A percentile compares a stretch with the other conserved stretches of the same genome.
Evolutionary conservation across 2,113 vertebrate genomes (phyloP).

Genomic region (Eulemur rufifrons): DNA sequence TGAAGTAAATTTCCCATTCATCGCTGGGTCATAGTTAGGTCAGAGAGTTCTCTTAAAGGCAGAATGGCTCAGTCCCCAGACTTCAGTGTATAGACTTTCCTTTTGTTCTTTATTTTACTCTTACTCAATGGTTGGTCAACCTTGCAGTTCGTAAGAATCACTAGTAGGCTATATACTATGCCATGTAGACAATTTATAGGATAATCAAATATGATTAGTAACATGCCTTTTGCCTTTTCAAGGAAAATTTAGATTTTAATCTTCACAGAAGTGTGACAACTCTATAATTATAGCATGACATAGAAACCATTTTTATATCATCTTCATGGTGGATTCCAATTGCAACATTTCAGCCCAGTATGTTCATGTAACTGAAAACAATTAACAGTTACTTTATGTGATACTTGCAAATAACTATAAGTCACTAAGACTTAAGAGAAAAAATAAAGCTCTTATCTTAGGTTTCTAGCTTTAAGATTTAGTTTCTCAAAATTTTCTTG

Average conservation of each 20-base stretch:
- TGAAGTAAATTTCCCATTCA: background rate
- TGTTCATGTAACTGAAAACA: background rate
- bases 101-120: background rate
- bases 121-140: background rate
- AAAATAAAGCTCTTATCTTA: background rate
- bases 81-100: background rate
- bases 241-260: background rate
- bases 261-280: background rate
- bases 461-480: background rate
- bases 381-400: background rate
- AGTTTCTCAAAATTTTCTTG: background rate
- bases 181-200: background rate
- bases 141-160: background rate
- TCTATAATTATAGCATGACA: background rate
- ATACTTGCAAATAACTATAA: background rate
- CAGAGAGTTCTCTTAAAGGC: background rate
- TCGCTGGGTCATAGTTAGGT: accelerated
- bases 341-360: background rate
- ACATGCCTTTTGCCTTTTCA: background rate
- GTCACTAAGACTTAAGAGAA: background rate
- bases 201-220: background rate
- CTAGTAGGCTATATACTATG: accelerated
- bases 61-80: background rate
- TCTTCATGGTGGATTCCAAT: background rate
- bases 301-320: background rate